Evolutionary conservation across 2,797 vertebrate genomes (phyloP), one percentile per base, ranked within the genome.

Genomic region (Saguinus oedipus): DNA sequence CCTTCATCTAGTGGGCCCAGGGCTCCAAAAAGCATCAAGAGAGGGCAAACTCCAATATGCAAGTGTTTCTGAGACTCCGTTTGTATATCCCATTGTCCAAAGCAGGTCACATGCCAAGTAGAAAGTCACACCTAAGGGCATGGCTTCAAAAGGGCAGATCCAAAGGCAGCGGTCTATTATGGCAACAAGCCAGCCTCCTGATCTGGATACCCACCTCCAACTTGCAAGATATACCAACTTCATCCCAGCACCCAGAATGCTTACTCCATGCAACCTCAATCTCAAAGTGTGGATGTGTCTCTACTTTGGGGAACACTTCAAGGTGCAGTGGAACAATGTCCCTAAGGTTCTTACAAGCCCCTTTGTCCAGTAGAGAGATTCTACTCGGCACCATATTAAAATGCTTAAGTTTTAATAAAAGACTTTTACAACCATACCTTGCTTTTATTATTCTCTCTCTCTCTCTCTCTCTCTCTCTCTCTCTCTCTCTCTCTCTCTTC

Each of bases 321-420:
- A 2, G 50, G 7, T 33, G 1, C 6, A 22, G 39, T 6, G 17
- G 22, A 22, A 20, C 4, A 3, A 12, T 10, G 36, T 27, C 42
- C 17, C 39, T 53, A 22, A 36, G 36, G 53, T 22, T 61, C 44
- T 46, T 27, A n/a, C 91, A 36, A 22, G 36, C 5, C 70, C 10
- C 7, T 44, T 11, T 27, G 44, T 74, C 59, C 39, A 22, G 19
- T 7, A 26, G 61, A 46, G 13, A 39, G 61, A n/a, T 19, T 50
- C 26, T 26, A 20, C 14, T 26, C 0, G 2, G 42, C 1, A 5
- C 30, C 7, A 0, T 22, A 30, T 53, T 53, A 90, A 48, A 5
- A 55, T 76, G 30, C 68, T 30, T 46, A 10, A 1, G n/a, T 70
- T 55, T 86, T n/a, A 9, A 74, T 79, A 36, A 36, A 36, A 36